Evolutionary conservation across 2,113 vertebrate species (phyloP).

Genomic region (Thymallus thymallus): DNA sequence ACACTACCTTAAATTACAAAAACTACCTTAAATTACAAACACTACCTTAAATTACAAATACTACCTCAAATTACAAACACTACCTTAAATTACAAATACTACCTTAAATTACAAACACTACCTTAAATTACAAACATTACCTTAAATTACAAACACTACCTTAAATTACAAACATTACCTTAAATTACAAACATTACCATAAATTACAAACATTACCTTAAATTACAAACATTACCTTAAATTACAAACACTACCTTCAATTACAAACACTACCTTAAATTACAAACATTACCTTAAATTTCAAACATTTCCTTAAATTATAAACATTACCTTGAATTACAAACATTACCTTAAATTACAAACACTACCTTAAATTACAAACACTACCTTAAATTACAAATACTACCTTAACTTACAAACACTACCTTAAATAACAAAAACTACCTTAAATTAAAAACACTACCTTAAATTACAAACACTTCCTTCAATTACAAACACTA

Average conservation of each 20-base stretch:
- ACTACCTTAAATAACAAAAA: slow-evolving; percentile 36
- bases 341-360: slow-evolving; percentile 39
- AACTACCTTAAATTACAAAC: slow-evolving; percentile 37
- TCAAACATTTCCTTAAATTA: no score
- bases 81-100: slow-evolving; percentile 36
- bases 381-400: slow-evolving; percentile 43
- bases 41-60: slow-evolving; percentile 45
- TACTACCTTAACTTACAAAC: no score
- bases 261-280: slow-evolving; percentile 44
- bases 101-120: slow-evolving; percentile 43
- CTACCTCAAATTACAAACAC: no score
- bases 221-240: slow-evolving; percentile 40
- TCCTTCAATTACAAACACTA: slow-evolving; percentile 43
- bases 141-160: slow-evolving; percentile 43
- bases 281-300: slow-evolving; percentile 37
- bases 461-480: slow-evolving; percentile 37
- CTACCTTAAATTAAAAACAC: slow-evolving; percentile 44
- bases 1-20: slow-evolving; percentile 43
- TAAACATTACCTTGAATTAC: slow-evolving; percentile 42
- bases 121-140: slow-evolving; percentile 38
- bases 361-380: slow-evolving; percentile 38
- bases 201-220: slow-evolving; percentile 38
- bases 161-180: slow-evolving; percentile 38
- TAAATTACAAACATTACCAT: no score
- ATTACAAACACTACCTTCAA: no score